A percentile compares a stretch with the other conserved stretches of the same genome.
These are phyloP conservation scores for Philereme transversata DNA, from an alignment of 2,888 invertebrate genomes.

Conservation along the genomic window DNA sequence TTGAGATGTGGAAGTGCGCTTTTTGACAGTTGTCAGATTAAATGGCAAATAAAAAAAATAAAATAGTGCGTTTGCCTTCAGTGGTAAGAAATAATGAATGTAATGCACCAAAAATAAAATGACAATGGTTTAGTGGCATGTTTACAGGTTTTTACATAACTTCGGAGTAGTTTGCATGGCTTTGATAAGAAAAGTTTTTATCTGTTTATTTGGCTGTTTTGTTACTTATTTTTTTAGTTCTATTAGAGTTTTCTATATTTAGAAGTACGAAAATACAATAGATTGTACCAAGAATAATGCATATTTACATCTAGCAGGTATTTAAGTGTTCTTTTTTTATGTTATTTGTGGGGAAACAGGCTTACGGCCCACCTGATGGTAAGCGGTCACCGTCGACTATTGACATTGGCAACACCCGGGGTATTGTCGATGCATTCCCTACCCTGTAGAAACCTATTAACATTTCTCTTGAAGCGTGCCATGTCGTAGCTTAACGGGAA, in stretches of 20 bases:
- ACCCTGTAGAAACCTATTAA: too few relatives aligned
- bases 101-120: slow-evolving; percentile 60
- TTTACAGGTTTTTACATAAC: slow-evolving; percentile 77
- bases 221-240: not conserved
- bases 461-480: too few relatives aligned
- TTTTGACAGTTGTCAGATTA: slow-evolving; percentile 43
- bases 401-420: too few relatives aligned
- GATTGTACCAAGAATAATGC: not conserved
- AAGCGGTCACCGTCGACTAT: too few relatives aligned
- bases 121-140: slow-evolving; percentile 70
- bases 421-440: too few relatives aligned
- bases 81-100: slow-evolving; percentile 72
- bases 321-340: too few relatives aligned
- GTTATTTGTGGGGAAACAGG: too few relatives aligned
- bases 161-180: slow-evolving; percentile 57
- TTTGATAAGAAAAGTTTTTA: slow-evolving; percentile 27
- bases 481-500: too few relatives aligned
- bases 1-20: slow-evolving; percentile 33
- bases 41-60: slow-evolving; percentile 78
- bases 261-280: not conserved
- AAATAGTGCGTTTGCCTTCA: slow-evolving; percentile 78
- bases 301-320: too few relatives aligned
- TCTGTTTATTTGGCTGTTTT: slow-evolving; percentile 6
- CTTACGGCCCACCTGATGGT: too few relatives aligned
- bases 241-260: not conserved